phyloP scores from a whole-genome alignment of 2,888 invertebrate species.

The Agelastica alni region DNA sequence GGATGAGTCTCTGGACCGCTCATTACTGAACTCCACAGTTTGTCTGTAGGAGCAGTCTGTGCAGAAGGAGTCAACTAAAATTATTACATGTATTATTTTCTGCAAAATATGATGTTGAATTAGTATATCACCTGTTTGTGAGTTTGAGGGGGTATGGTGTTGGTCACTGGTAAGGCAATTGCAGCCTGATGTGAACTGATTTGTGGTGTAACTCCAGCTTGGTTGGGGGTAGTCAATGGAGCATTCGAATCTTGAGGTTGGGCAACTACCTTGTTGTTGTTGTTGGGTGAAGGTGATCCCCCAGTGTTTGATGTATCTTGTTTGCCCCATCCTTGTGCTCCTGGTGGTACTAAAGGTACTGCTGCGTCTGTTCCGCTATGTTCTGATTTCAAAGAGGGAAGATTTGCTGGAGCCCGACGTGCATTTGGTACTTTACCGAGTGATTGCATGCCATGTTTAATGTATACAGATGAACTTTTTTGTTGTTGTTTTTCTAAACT shows the following conservation, averaged over 20 bases:
- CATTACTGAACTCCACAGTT: constrained; percentile 58
- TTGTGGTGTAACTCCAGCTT: constrained; percentile 39
- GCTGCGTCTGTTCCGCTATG: constrained; percentile 77
- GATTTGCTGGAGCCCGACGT: constrained; percentile 97
- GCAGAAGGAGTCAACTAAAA: constrained; percentile 37
- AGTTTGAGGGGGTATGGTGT: constrained; percentile 46
- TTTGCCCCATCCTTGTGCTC: constrained; percentile 79
- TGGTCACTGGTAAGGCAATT: constrained; percentile 52
- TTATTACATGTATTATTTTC: too few species aligned
- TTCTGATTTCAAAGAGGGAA: constrained; percentile 99
- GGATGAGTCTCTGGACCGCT: constrained; percentile 52
- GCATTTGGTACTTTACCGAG: constrained; percentile 99
- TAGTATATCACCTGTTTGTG: constrained; percentile 44
- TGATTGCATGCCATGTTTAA: constrained; percentile 99
- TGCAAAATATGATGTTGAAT: too few species aligned
- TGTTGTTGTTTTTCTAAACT: constrained; percentile 85
- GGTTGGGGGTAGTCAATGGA: constrained; percentile 35
- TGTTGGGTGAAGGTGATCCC: constrained; percentile 41
- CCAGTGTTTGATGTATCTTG: constrained; percentile 56
- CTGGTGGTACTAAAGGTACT: constrained; percentile 77
- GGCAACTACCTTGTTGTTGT: constrained; percentile 37
- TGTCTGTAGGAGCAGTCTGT: constrained; percentile 53
- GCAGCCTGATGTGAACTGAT: constrained; percentile 52
- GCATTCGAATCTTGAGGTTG: constrained; percentile 37
- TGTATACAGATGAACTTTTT: constrained; percentile 85